Evolutionary conservation across 2,888 invertebrate species (phyloP).

Genomic region (Diarsia rubi): DNA sequence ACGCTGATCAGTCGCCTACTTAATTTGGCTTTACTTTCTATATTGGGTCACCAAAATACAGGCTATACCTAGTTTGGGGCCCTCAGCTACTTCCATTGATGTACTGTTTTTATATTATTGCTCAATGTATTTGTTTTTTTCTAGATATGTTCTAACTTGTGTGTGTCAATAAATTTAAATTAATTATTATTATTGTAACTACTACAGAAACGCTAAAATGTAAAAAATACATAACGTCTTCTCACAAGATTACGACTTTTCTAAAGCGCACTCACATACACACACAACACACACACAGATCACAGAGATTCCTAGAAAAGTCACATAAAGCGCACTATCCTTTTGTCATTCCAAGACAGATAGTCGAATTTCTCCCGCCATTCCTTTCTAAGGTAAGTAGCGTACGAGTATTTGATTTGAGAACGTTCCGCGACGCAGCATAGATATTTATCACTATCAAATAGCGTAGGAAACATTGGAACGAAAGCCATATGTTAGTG

Average conservation of each 20-base stretch:
- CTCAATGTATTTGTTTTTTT: too few species aligned
- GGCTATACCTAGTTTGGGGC: too few species aligned
- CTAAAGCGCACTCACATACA: background rate
- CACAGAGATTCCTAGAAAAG: background rate
- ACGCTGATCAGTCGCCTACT: too few species aligned
- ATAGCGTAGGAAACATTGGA: slow-evolving; percentile 35
- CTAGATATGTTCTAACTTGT: too few species aligned
- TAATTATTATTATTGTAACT: too few species aligned
- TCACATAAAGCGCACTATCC: slow-evolving; percentile 16
- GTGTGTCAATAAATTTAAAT: too few species aligned
- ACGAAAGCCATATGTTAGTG: slow-evolving; percentile 23
- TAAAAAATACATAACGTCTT: background rate
- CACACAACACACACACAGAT: background rate
- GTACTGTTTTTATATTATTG: too few species aligned
- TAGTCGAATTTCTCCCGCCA: slow-evolving; percentile 18
- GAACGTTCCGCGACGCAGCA: slow-evolving; percentile 12
- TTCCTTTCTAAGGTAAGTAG: slow-evolving; percentile 27
- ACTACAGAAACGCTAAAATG: too few species aligned
- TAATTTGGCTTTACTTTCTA: too few species aligned
- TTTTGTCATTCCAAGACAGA: slow-evolving; percentile 45
- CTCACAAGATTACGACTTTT: background rate
- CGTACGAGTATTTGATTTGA: slow-evolving; percentile 37
- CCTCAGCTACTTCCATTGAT: too few species aligned
- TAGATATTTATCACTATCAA: slow-evolving; percentile 53
- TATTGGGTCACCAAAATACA: too few species aligned